These are phyloP conservation scores for Chlorocebus sabaeus DNA, from an alignment of 2,113 vertebrate genomes.

Conservation along the genomic window DNA sequence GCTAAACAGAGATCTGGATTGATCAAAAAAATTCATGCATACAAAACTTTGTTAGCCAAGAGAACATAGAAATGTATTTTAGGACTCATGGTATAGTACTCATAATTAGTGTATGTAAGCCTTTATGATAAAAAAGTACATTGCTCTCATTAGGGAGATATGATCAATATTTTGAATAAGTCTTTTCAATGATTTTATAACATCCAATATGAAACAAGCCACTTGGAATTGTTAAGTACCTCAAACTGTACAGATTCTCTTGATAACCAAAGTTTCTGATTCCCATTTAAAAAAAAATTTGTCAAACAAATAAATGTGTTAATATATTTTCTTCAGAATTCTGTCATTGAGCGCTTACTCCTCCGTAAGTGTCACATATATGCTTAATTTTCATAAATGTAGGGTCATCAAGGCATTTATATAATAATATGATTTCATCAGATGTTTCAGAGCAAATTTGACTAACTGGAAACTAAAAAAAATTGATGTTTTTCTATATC, in stretches of 20 bases:
- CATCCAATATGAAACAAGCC: background rate
- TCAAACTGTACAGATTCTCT: background rate
- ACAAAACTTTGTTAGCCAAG: background rate
- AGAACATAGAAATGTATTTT: background rate
- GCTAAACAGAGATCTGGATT: background rate
- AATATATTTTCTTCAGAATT: background rate
- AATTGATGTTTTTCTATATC: background rate
- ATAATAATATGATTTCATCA: background rate
- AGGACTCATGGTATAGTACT: background rate
- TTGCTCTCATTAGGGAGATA: background rate
- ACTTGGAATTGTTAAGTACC: background rate
- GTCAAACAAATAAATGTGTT: background rate
- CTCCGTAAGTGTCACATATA: background rate
- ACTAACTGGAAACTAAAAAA: background rate
- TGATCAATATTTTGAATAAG: background rate
- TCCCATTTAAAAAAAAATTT: background rate
- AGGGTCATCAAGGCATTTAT: background rate
- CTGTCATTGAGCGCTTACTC: background rate
- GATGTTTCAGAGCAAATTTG: background rate
- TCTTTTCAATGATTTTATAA: background rate
- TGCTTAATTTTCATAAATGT: background rate
- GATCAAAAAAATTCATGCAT: background rate
- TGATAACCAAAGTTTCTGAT: background rate
- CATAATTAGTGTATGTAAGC: background rate
- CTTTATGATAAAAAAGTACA: background rate